These are phyloP conservation scores for Ditylenchus dipsaci DNA, from an alignment of 1,140 invertebrate species.

Conservation along the genomic window DNA sequence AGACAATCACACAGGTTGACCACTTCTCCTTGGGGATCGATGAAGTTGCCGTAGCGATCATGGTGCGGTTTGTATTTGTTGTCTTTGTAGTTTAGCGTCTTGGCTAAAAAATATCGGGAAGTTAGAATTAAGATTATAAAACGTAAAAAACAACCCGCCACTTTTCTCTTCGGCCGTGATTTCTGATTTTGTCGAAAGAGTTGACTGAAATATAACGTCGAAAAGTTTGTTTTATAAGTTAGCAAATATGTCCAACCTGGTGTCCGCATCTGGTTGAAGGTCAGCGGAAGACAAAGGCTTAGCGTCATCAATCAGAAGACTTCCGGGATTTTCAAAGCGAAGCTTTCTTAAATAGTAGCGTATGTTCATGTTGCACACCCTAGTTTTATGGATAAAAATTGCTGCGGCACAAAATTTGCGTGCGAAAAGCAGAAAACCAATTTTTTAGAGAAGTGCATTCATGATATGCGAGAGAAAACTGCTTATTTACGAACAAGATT, in stretches of 20 bases:
- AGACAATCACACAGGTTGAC: constrained; percentile 42
- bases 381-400: too few relatives aligned
- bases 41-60: constrained; percentile 8
- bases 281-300: not conserved
- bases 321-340: constrained; percentile 5
- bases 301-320: not conserved
- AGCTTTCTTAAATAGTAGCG: not conserved
- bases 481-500: too few relatives aligned
- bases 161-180: not conserved
- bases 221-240: too few relatives aligned
- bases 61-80: constrained; percentile 10
- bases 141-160: not conserved
- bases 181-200: too few relatives aligned
- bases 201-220: too few relatives aligned
- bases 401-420: too few relatives aligned
- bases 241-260: not conserved
- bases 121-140: not conserved
- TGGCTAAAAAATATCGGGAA: constrained; percentile 6
- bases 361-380: too few relatives aligned
- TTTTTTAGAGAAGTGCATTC: too few relatives aligned
- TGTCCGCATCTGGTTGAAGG: not conserved
- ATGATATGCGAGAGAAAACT: too few relatives aligned
- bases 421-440: too few relatives aligned
- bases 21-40: not conserved
- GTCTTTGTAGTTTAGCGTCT: not conserved